These are phyloP conservation scores for Caranx melampygus DNA, from an alignment of 2,113 vertebrate species.

Conservation along the genomic window DNA sequence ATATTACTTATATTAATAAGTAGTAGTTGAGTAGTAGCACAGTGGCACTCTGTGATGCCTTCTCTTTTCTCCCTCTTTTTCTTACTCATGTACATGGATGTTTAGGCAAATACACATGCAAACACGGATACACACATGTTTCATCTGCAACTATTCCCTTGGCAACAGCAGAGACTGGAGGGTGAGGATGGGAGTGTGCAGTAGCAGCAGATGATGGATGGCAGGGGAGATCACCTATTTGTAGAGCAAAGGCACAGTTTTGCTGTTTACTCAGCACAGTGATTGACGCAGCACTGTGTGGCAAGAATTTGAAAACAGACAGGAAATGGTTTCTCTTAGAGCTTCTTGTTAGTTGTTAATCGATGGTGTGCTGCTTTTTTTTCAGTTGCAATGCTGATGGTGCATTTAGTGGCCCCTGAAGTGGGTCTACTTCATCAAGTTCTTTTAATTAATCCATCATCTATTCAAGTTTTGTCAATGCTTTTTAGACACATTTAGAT, in stretches of 20 bases:
- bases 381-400: neutral
- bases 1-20: too few relatives aligned
- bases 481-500: neutral
- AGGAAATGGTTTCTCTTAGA: neutral
- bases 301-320: constrained; percentile 8
- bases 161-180: constrained; percentile 38
- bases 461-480: neutral
- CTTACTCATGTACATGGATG: neutral
- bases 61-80: neutral
- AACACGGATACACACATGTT: neutral
- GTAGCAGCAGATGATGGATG: constrained; percentile 73
- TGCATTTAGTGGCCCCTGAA: neutral
- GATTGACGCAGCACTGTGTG: constrained; percentile 47
- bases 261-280: constrained; percentile 51
- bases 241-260: constrained; percentile 68
- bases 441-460: neutral
- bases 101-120: neutral
- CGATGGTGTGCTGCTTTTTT: neutral
- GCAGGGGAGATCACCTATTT: constrained; percentile 74
- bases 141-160: constrained; percentile 33
- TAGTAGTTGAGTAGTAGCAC: too few relatives aligned
- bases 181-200: constrained; percentile 34
- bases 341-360: constrained; percentile 12
- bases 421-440: neutral
- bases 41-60: neutral